Evolutionary conservation across 2,888 invertebrate genomes (phyloP).

Genomic region (Cordilura impudica): DNA sequence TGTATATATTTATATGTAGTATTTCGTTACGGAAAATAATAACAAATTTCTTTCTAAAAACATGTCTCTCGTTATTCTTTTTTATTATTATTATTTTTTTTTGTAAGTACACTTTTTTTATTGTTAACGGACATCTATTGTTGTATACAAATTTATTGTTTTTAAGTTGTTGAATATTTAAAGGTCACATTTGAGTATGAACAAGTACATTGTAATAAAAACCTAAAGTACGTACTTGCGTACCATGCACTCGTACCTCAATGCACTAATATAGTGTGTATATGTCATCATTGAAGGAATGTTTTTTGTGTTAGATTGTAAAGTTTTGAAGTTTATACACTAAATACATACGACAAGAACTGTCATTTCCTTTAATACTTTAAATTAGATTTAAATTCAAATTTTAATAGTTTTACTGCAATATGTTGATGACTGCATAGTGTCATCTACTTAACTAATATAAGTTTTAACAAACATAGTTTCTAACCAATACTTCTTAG

Average conservation of each 20-base stretch:
- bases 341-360: neutral
- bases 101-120: neutral
- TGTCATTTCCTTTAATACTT: conserved; percentile 33
- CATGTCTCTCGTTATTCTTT: neutral
- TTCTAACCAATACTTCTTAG: neutral
- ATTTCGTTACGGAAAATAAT: conserved; percentile 1
- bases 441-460: neutral
- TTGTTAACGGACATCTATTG: neutral
- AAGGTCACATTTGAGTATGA: conserved; percentile 36
- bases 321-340: conserved; percentile 4
- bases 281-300: neutral
- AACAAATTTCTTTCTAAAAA: neutral
- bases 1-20: too few species aligned
- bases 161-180: conserved; percentile 33
- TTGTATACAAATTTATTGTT: conserved; percentile 33
- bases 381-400: conserved; percentile 40
- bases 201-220: neutral
- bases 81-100: too few species aligned
- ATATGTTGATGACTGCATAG: neutral
- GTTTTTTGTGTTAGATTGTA: neutral
- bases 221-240: neutral
- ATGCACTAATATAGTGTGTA: too few species aligned
- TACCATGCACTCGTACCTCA: too few species aligned
- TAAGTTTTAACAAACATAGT: neutral
- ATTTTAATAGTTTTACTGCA: conserved; percentile 50